Conservation (phyloP, 2,797 vertebrate genomes). For the Mico argentatus region DNA sequence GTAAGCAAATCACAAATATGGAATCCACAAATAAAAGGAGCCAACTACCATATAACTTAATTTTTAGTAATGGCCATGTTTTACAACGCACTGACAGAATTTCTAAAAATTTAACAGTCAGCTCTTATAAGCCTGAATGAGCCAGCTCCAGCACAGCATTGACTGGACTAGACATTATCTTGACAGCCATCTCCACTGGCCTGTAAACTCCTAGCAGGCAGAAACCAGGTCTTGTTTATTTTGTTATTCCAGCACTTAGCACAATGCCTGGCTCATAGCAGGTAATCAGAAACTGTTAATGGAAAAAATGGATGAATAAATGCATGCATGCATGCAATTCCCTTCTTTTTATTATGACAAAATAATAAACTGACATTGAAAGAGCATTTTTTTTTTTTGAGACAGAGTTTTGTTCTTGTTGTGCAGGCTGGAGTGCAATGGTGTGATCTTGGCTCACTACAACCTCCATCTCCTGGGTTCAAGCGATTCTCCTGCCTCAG, state of each 20-base stretch:
- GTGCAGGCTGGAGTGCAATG: neutral
- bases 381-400: neutral
- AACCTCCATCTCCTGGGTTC: neutral
- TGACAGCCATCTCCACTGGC: neutral
- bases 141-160: neutral
- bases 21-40: neutral
- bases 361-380: conserved; percentile 13
- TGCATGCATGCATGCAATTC: neutral
- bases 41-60: neutral
- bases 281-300: conserved; percentile 38
- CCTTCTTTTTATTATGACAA: neutral
- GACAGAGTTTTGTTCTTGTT: neutral
- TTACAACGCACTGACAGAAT: neutral
- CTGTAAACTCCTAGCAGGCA: neutral
- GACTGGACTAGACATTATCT: conserved; percentile 1
- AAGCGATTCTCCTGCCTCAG: neutral
- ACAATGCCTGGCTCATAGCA: conserved; percentile 11
- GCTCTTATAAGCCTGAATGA: conserved; percentile 6
- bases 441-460: neutral
- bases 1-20: conserved; percentile 25
- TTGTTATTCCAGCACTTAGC: neutral
- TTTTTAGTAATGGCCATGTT: conserved; percentile 22
- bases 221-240: conserved; percentile 34
- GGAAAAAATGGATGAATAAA: neutral
- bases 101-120: conserved; percentile 34